Base-by-base conservation (phyloP, 2,113 vertebrate species). In the Limanda limanda region DNA sequence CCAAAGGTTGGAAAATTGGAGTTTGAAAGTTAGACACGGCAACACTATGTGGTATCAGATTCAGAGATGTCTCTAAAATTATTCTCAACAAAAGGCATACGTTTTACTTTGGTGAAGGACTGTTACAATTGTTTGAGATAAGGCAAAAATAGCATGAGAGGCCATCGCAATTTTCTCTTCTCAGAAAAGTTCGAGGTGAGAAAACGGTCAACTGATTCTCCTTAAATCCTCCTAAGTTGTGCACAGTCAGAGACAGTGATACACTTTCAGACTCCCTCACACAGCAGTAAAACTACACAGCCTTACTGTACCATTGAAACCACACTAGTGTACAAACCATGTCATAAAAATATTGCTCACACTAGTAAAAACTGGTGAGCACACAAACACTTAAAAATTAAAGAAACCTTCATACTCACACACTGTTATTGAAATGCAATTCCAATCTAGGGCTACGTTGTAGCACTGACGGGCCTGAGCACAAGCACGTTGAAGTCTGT, bases 1-100 rank as follows among this genome's bases (percentile, higher is more conserved):
- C 42, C 78, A 60, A 69, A 68, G 76, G 21, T 78, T 75, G n/a
- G 13, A 37, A 72, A 68, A 15, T 23, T 68, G 11, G 18, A 71
- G 25, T 42, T 61, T 47, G 56, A 10, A 73, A 73, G 13, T 58
- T 68, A 66, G 40, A 58, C 35, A 24, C 60, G 15, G 24, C 27
- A 48, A 25, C 25, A 54, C 3, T 18, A 18, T 18, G 18, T 51
- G 27, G 51, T 27, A 6, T 48, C 9, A 23, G 18, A 71, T 64
- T 78, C 40, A n/a, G 52, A 70, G 31, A 21, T 63, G 10, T 42
- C 70, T 18, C 21, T 57, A 17, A 63, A 74, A 71, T 68, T 17
- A 40, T 48, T 37, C 21, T 15, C 37, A 74, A 64, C 5, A 74
- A 37, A 7, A 31, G 7, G 9, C 13, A 60, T 40, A 9, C 21